Conservation (phyloP, 2,797 vertebrate species). For the Neosilurus hyrtlii region DNA sequence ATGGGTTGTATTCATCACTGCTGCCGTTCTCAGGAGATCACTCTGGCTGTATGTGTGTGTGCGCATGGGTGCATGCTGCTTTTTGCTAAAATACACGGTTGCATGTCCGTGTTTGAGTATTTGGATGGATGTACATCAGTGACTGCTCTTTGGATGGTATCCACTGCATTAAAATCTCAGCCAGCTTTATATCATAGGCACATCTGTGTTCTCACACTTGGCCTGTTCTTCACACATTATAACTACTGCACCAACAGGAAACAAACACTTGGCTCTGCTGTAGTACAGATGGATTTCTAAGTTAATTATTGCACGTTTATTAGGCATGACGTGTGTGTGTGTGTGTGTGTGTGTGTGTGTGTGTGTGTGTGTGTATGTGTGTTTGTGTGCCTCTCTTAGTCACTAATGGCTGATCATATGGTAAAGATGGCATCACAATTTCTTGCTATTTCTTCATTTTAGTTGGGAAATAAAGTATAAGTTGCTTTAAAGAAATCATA, state of each 20-base stretch:
- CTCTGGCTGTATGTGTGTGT: constrained; percentile 15
- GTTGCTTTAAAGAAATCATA: neutral
- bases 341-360: neutral
- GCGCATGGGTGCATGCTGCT: neutral
- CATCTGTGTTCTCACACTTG: constrained; percentile 49
- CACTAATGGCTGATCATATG: neutral
- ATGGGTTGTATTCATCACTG: constrained; percentile 70
- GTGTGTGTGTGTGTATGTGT: neutral
- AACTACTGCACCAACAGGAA: constrained; percentile 15
- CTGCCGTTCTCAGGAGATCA: constrained; percentile 40
- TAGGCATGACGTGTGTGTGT: constrained; percentile 4
- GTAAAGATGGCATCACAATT: neutral
- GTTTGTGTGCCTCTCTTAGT: neutral
- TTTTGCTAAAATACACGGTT: neutral
- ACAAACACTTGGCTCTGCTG: constrained; percentile 7
- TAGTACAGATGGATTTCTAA: constrained; percentile 15
- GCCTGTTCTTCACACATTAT: constrained; percentile 36
- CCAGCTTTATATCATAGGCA: constrained; percentile 42
- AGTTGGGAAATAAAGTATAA: neutral
- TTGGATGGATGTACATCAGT: constrained; percentile 28
- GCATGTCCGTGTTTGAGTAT: constrained; percentile 22
- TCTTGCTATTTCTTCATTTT: neutral
- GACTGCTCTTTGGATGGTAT: constrained; percentile 28
- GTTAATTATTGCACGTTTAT: constrained; percentile 4
- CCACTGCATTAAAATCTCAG: constrained; percentile 34